Evolutionary conservation across 2,113 vertebrate genomes (phyloP).

Genomic region (Campylomormyrus tamandua): DNA sequence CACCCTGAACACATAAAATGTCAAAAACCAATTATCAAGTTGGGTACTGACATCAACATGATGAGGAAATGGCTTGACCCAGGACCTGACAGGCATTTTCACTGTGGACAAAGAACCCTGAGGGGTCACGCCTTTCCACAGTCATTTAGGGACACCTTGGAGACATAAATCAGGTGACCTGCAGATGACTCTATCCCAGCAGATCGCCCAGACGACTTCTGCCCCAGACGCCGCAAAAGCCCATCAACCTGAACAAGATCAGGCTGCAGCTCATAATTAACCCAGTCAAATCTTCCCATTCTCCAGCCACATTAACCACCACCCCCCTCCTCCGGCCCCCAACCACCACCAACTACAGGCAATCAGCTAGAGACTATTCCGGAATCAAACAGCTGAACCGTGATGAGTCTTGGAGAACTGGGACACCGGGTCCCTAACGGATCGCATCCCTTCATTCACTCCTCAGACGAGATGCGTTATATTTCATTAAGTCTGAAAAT

Average conservation of each 20-base stretch:
- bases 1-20: background rate
- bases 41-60: background rate
- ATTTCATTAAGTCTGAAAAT: conserved; percentile 4
- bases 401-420: background rate
- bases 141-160: background rate
- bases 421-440: background rate
- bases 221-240: background rate
- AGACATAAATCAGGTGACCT: background rate
- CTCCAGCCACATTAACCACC: background rate
- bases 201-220: background rate
- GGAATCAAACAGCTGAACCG: background rate
- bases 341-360: background rate
- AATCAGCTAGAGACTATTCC: background rate
- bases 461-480: background rate
- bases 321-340: background rate
- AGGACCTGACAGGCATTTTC: background rate
- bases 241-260: background rate
- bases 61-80: background rate
- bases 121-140: background rate
- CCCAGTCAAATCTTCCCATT: background rate
- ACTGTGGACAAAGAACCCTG: background rate
- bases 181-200: background rate
- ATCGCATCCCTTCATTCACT: background rate
- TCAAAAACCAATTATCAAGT: background rate
- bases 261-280: background rate